Conservation (phyloP, 2,113 vertebrate species). For the Narcine bancroftii region DNA sequence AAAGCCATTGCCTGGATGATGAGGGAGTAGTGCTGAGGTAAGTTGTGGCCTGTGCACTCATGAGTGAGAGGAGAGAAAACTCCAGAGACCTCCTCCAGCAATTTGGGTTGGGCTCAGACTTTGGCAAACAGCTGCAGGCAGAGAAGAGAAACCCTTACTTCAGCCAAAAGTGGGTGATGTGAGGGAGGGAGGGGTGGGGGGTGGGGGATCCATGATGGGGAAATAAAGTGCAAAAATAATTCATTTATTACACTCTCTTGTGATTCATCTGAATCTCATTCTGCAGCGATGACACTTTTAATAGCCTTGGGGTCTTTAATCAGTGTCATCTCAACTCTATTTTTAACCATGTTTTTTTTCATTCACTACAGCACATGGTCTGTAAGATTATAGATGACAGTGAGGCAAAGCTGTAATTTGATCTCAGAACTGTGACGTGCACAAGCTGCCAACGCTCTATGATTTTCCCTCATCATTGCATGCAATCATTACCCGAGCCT, state of each 20-base stretch:
- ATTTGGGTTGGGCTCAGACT: neutral
- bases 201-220: neutral
- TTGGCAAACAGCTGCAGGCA: neutral
- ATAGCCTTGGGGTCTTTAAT: conserved; percentile 30
- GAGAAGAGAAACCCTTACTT: neutral
- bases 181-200: too few relatives aligned
- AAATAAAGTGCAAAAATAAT: conserved; percentile 22
- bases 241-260: conserved; percentile 29
- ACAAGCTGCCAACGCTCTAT: neutral
- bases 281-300: conserved; percentile 15
- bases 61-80: neutral
- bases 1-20: neutral
- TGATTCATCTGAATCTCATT: conserved; percentile 32
- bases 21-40: neutral
- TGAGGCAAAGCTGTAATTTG: conserved; percentile 14
- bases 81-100: neutral
- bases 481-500: neutral
- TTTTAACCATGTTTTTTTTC: conserved; percentile 29
- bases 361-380: neutral
- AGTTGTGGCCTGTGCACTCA: neutral
- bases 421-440: conserved; percentile 4
- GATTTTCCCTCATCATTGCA: neutral
- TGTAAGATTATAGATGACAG: conserved; percentile 34
- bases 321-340: conserved; percentile 28
- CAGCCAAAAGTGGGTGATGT: neutral